phyloP scores from a whole-genome alignment of 2,888 invertebrate species.

The Micoletzkya japonica region DNA sequence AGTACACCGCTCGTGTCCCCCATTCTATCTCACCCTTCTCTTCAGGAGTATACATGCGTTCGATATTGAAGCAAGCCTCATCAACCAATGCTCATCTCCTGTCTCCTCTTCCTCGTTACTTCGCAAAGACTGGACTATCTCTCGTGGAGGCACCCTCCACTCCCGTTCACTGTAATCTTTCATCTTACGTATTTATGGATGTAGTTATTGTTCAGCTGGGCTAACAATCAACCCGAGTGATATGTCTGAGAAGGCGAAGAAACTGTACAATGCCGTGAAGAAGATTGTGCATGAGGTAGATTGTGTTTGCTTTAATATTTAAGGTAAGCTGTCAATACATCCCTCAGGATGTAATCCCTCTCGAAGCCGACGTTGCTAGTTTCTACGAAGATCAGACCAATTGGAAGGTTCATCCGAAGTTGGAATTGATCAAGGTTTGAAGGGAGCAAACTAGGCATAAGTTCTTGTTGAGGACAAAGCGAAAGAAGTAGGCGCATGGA shows the following conservation, averaged over 20 bases:
- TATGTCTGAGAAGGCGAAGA: slow-evolving; percentile 64
- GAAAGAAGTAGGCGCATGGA: slow-evolving; percentile 66
- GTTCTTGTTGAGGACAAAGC: slow-evolving; percentile 58
- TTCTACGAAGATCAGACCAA: slow-evolving; percentile 52
- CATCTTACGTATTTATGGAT: background rate
- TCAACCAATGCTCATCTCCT: slow-evolving; percentile 42
- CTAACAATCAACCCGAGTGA: slow-evolving; percentile 64
- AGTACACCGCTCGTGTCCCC: background rate
- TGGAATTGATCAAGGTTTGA: slow-evolving; percentile 48
- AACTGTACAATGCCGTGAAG: slow-evolving; percentile 64
- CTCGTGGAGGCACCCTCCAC: slow-evolving; percentile 29
- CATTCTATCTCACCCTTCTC: background rate
- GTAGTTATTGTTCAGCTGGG: slow-evolving; percentile 39
- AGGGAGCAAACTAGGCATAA: background rate
- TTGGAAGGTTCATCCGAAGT: slow-evolving; percentile 64
- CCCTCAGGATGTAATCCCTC: slow-evolving; percentile 63
- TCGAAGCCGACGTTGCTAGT: slow-evolving; percentile 63
- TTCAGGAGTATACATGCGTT: slow-evolving; percentile 47
- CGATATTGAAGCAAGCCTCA: slow-evolving; percentile 43
- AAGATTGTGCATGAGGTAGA: slow-evolving; percentile 64
- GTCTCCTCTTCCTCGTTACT: slow-evolving; percentile 39
- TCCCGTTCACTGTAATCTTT: background rate
- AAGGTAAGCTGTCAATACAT: background rate
- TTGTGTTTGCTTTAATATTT: too few species aligned
- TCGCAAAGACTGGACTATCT: slow-evolving; percentile 43